Percentiles rank a stretch among this genome's conserved stretches.
These are phyloP conservation scores for Dioctria linearis DNA, from an alignment of 2,888 invertebrate species.

Conservation along the genomic window DNA sequence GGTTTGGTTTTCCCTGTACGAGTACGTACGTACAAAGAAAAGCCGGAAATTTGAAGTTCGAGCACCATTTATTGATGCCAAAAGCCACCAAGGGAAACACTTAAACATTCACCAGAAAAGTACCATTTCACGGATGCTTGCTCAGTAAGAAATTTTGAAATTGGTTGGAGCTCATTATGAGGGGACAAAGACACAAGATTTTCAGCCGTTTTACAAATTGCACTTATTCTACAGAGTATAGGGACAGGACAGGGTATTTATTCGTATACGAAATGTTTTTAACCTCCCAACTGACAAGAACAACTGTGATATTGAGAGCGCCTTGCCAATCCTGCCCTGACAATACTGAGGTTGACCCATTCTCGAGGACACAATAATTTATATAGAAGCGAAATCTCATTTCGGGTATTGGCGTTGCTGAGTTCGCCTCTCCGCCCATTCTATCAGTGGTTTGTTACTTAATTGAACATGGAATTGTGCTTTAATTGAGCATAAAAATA, in stretches of 20 bases:
- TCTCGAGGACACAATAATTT: not conserved
- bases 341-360: not conserved
- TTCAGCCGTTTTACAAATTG: constrained; percentile 17
- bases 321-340: not conserved
- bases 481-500: constrained; percentile 42
- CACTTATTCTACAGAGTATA: constrained; percentile 17
- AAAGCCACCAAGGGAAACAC: not conserved
- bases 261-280: too few species aligned
- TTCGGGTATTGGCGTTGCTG: not conserved
- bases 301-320: too few species aligned
- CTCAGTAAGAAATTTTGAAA: not conserved
- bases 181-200: not conserved
- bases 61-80: constrained; percentile 19
- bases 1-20: too few species aligned
- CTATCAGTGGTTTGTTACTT: constrained; percentile 14
- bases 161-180: not conserved
- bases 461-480: constrained; percentile 41
- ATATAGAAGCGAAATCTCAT: not conserved
- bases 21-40: too few species aligned
- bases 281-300: too few species aligned
- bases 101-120: constrained; percentile 3
- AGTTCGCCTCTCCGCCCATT: not conserved
- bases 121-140: constrained; percentile 32
- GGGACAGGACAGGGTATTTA: too few species aligned
- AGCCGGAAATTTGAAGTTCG: too few species aligned